These are phyloP conservation scores for Phalacrocorax aristotelis DNA, from an alignment of 2,113 vertebrate species.

Conservation along the genomic window DNA sequence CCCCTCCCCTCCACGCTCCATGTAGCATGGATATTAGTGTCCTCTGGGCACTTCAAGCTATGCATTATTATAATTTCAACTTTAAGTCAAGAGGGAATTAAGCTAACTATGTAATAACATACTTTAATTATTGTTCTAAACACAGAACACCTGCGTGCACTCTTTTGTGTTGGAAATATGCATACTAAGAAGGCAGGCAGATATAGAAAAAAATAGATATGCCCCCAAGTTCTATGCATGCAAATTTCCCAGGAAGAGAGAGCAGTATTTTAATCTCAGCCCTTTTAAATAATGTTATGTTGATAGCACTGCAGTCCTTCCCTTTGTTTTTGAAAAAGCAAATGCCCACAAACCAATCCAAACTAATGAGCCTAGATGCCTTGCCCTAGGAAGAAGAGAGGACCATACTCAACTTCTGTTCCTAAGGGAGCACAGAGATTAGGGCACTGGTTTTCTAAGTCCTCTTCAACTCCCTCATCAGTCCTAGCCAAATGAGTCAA, in stretches of 20 bases:
- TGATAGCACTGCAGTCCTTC: not conserved
- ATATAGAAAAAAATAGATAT: not conserved
- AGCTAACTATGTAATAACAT: constrained; percentile 80
- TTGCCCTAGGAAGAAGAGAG: not conserved
- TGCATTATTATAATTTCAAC: constrained; percentile 85
- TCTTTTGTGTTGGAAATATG: constrained; percentile 39
- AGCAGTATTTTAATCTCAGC: not conserved
- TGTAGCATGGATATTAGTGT: constrained; percentile 44
- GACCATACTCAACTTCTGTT: not conserved
- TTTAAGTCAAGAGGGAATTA: constrained; percentile 82
- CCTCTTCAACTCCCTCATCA: not conserved
- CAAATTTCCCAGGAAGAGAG: not conserved
- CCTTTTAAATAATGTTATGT: not conserved
- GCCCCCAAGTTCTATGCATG: not conserved
- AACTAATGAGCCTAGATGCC: not conserved
- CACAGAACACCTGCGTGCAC: constrained; percentile 78
- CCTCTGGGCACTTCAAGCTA: constrained; percentile 58
- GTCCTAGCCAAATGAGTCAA: not conserved
- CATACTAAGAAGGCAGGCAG: constrained; percentile 6
- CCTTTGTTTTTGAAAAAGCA: not conserved
- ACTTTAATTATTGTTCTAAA: constrained; percentile 79
- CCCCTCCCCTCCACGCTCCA: not conserved
- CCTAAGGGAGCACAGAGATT: not conserved
- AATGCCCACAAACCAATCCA: not conserved
- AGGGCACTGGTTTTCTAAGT: not conserved